phyloP scores from a whole-genome alignment of 2,888 invertebrate genomes.

The Dyspetes luteomarginatus region DNA sequence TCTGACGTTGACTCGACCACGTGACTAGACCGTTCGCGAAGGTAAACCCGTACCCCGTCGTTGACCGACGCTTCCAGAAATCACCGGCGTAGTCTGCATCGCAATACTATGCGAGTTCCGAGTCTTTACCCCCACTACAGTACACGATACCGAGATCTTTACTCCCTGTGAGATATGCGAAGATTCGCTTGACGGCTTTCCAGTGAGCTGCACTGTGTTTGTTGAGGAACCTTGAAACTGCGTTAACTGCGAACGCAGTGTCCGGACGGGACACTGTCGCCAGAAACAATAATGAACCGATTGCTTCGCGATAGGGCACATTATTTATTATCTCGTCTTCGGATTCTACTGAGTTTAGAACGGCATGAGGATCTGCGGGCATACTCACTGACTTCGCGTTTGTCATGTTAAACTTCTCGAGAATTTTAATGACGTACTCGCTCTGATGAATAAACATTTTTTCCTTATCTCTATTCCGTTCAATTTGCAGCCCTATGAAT shows the following conservation, averaged over 20 bases:
- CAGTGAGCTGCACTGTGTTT: background rate
- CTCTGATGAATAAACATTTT: constrained; percentile 1
- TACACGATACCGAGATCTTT: background rate
- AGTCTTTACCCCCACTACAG: background rate
- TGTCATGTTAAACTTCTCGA: background rate
- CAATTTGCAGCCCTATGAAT: constrained; percentile 43
- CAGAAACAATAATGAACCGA: background rate
- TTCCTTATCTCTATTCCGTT: background rate
- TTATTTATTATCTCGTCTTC: background rate
- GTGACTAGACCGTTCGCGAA: background rate
- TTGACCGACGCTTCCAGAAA: constrained; percentile 13
- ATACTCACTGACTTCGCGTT: background rate
- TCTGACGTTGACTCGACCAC: constrained; percentile 30
- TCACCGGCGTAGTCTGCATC: constrained; percentile 9
- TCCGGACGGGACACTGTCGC: background rate
- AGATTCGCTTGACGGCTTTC: background rate
- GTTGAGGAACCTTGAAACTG: background rate
- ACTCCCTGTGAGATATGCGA: background rate
- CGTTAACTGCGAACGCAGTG: constrained; percentile 1
- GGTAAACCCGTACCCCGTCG: constrained; percentile 7
- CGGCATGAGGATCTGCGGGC: background rate
- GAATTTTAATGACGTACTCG: background rate
- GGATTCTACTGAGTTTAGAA: background rate
- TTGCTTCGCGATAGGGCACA: background rate
- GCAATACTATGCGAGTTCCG: background rate